Evolutionary conservation across 2,888 invertebrate genomes (phyloP).

Genomic region (Spilarctia lutea): DNA sequence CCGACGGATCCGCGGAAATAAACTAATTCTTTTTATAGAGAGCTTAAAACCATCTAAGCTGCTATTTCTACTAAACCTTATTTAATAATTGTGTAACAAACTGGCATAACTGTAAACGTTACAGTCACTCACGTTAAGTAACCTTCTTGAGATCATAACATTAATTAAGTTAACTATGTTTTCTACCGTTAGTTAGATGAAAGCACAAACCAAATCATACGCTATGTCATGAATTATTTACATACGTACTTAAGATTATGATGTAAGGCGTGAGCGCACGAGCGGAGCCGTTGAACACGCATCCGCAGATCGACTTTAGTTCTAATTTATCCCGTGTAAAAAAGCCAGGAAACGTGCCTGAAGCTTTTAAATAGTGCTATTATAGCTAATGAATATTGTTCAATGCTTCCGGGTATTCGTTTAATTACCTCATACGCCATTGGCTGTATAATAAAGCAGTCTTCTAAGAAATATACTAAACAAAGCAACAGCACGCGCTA

Average conservation of each 20-base stretch:
- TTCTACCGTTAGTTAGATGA: conserved; percentile 67
- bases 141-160: conserved; percentile 20
- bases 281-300: conserved; percentile 72
- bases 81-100: neutral
- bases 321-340: conserved; percentile 61
- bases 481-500: conserved; percentile 38
- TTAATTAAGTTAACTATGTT: conserved; percentile 32
- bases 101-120: conserved; percentile 3
- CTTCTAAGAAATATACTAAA: conserved; percentile 39
- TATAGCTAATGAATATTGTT: conserved; percentile 77
- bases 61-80: neutral
- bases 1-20: too few relatives aligned
- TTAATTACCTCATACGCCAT: conserved; percentile 66
- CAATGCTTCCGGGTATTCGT: conserved; percentile 76
- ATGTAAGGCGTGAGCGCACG: conserved; percentile 72
- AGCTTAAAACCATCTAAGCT: neutral
- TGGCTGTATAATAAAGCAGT: conserved; percentile 28
- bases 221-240: conserved; percentile 58
- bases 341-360: conserved; percentile 77
- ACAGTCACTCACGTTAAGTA: neutral
- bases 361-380: conserved; percentile 70
- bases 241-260: conserved; percentile 68
- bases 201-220: conserved; percentile 64
- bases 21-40: too few relatives aligned
- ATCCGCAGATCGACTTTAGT: conserved; percentile 52